phyloP scores from a whole-genome alignment of 2,888 invertebrate genomes.

The Dryobota labecula region DNA sequence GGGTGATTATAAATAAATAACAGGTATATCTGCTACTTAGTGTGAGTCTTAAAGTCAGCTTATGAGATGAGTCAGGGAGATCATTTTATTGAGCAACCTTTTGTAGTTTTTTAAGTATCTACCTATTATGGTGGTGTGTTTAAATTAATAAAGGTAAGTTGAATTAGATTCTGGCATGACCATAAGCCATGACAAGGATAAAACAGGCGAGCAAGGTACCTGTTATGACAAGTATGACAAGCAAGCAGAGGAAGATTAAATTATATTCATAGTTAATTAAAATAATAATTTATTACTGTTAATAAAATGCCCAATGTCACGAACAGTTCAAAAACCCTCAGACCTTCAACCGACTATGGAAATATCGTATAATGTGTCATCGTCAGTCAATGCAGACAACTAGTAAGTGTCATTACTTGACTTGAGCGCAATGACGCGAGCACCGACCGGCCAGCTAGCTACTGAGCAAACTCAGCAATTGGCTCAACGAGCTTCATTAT shows the following conservation, averaged over 20 bases:
- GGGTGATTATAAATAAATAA: conserved; percentile 51
- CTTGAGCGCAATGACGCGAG: conserved; percentile 45
- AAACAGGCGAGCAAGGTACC: not conserved
- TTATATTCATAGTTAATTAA: conserved; percentile 20
- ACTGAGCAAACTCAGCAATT: conserved; percentile 52
- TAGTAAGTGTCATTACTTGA: conserved; percentile 50
- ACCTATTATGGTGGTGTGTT: not conserved
- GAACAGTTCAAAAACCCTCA: conserved; percentile 54
- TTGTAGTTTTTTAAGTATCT: conserved; percentile 6
- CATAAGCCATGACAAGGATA: conserved; percentile 1
- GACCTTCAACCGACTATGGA: conserved; percentile 56
- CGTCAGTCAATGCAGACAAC: conserved; percentile 50
- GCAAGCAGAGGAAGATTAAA: conserved; percentile 3
- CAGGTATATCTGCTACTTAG: conserved; percentile 39
- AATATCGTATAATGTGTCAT: conserved; percentile 49
- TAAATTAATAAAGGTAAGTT: conserved; percentile 8
- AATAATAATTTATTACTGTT: conserved; percentile 22
- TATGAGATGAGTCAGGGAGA: conserved; percentile 19
- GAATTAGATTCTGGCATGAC: not conserved
- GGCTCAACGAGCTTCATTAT: conserved; percentile 57
- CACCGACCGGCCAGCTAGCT: conserved; percentile 2
- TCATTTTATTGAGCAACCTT: conserved; percentile 21
- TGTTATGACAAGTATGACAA: not conserved
- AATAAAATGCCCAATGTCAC: conserved; percentile 22
- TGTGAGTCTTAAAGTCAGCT: conserved; percentile 39